phyloP scores from a whole-genome alignment of 2,113 vertebrate genomes.

The Neomonachus schauinslandi region DNA sequence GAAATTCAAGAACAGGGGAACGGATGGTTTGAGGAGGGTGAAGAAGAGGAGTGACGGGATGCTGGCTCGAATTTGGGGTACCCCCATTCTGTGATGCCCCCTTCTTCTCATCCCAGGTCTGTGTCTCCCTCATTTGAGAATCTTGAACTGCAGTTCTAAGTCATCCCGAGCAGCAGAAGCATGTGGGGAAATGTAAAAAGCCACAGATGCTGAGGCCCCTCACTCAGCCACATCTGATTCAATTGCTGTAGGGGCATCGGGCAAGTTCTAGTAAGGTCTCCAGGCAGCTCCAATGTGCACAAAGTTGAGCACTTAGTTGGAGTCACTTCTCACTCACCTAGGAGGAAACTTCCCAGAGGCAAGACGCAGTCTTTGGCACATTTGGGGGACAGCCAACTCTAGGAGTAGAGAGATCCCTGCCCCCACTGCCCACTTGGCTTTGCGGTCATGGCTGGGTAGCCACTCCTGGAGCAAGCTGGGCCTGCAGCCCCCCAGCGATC shows the following conservation, averaged over 20 bases:
- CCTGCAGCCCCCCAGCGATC: not conserved
- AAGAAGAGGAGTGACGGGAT: not conserved
- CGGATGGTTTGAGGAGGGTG: not conserved
- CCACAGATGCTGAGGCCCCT: not conserved
- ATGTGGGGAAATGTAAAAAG: not conserved
- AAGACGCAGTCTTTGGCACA: not conserved
- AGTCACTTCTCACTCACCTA: not conserved
- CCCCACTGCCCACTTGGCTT: not conserved
- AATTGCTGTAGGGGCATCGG: not conserved
- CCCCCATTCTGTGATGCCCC: not conserved
- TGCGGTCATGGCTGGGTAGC: rapidly evolving
- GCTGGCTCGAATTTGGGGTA: not conserved
- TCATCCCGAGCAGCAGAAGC: not conserved
- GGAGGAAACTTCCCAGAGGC: rapidly evolving
- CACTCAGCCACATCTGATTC: not conserved
- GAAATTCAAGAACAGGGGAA: not conserved
- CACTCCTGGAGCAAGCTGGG: not conserved
- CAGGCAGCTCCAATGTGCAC: not conserved
- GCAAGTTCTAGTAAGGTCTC: not conserved
- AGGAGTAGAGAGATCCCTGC: not conserved
- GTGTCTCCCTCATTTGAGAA: not conserved
- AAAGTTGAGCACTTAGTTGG: not conserved
- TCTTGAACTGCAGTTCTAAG: not conserved
- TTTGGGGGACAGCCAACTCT: not conserved
- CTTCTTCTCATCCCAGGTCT: not conserved